Percentiles rank a stretch among this genome's conserved stretches.
Conservation (phyloP, 2,888 invertebrate species). For the Lithophane leautieri region DNA sequence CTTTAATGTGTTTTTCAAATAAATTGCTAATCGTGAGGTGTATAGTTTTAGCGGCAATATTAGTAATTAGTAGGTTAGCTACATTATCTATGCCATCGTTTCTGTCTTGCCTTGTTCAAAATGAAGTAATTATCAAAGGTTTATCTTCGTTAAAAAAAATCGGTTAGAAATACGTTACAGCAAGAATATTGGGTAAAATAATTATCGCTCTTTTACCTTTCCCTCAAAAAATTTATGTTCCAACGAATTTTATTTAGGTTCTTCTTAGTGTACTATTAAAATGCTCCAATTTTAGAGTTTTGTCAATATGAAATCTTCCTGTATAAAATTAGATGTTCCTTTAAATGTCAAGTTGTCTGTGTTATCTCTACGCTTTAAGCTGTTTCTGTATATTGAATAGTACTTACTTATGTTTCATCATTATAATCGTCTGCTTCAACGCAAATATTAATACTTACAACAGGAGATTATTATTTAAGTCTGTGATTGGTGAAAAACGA, state of each 20-base stretch:
- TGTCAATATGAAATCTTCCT: neutral
- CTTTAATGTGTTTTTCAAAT: slow-evolving; percentile 42
- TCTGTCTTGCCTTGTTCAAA: slow-evolving; percentile 46
- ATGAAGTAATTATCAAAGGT: neutral
- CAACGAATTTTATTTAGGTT: slow-evolving; percentile 7
- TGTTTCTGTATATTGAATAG: slow-evolving; percentile 75
- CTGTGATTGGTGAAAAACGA: slow-evolving; percentile 72
- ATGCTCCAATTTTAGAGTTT: neutral
- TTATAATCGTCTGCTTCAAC: slow-evolving; percentile 54
- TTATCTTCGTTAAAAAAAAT: neutral
- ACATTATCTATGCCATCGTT: slow-evolving; percentile 35
- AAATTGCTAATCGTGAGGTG: slow-evolving; percentile 17
- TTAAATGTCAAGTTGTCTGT: slow-evolving; percentile 28
- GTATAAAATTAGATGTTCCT: slow-evolving; percentile 14
- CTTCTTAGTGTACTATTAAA: neutral
- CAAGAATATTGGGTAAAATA: neutral
- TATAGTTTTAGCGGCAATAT: slow-evolving; percentile 21
- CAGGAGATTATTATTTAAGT: slow-evolving; percentile 63
- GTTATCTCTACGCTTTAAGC: slow-evolving; percentile 51
- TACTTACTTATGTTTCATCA: slow-evolving; percentile 76
- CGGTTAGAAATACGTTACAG: slow-evolving; percentile 10
- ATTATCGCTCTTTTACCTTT: neutral
- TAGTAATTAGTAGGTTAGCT: slow-evolving; percentile 29
- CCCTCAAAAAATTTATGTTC: neutral
- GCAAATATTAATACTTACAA: slow-evolving; percentile 50